phyloP scores from a whole-genome alignment of 1,140 invertebrate genomes.

The Bilobella aurantiaca region DNA sequence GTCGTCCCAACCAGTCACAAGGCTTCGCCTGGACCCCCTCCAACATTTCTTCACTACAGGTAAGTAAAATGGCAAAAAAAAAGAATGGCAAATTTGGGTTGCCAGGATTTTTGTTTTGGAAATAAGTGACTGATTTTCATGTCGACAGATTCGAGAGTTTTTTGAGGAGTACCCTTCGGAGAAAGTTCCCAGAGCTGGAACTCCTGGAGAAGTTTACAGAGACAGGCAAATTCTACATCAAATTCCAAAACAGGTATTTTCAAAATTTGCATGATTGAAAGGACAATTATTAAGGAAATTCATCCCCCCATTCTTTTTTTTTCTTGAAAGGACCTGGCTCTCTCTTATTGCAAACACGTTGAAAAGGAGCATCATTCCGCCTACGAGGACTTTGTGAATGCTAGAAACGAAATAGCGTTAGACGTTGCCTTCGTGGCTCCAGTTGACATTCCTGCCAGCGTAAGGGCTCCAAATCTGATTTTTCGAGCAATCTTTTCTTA shows the following conservation, averaged over 20 bases:
- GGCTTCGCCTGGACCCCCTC: slow-evolving; percentile 75
- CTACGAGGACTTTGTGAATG: slow-evolving; percentile 80
- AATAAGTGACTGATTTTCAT: slow-evolving; percentile 5
- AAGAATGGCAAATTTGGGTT: not conserved
- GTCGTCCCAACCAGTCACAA: slow-evolving; percentile 39
- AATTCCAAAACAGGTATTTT: slow-evolving; percentile 66
- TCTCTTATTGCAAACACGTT: slow-evolving; percentile 71
- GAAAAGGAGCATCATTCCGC: slow-evolving; percentile 53
- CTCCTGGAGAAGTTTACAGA: slow-evolving; percentile 63
- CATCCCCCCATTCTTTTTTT: too few species aligned
- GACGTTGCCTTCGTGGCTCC: slow-evolving; percentile 74
- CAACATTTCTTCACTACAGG: slow-evolving; percentile 54
- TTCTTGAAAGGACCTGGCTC: slow-evolving; percentile 62
- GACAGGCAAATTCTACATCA: slow-evolving; percentile 75
- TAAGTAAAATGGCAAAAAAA: slow-evolving; percentile 36
- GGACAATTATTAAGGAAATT: not conserved
- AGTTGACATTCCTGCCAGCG: slow-evolving; percentile 41
- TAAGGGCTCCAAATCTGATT: slow-evolving; percentile 36
- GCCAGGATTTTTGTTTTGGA: not conserved
- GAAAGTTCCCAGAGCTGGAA: slow-evolving; percentile 63
- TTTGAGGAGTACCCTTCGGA: slow-evolving; percentile 42
- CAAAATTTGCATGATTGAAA: not conserved
- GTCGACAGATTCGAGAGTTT: slow-evolving; percentile 28
- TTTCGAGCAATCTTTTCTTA: not conserved
- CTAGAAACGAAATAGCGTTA: slow-evolving; percentile 83